Base-by-base conservation (phyloP, 2,113 vertebrate species). In the Pachypanchax playfairii region DNA sequence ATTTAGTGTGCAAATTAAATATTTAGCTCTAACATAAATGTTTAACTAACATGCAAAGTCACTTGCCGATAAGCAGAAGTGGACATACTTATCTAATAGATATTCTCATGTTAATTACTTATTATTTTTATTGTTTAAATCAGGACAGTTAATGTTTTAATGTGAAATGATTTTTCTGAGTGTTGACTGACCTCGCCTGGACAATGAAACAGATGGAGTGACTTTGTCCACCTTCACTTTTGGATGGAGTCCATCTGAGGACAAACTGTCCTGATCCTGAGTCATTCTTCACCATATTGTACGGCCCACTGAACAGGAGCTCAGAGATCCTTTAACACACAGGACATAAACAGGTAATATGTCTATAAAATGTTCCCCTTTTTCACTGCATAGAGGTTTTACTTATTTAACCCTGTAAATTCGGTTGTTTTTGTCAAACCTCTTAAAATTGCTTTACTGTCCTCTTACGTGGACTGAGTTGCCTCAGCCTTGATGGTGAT, bases 201-300 rank as follows among this genome's bases (percentile, higher is more conserved):
- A 70, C 21, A 0, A 61, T 25, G 21, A 84, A 86, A 17, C 84
- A 84, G 29, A 84, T 6, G 1, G 73, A 46, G 1, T 75, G 53
- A 8, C 53, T 85, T 18, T 43, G 14, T 53, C 17, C 69, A 3
- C 20, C 17, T 17, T 76, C 61, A 0, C 2, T 6, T 0, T 24
- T 1, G 4, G 56, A 39, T 0, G 82, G 77, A 0, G 18, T 87
- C 85, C 85, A 84, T 0, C 12, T 63, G 22, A 87, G 48, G 8
- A 8, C n/a, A 36, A 22, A 69, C 1, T 4, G 14, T 47, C 74
- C 75, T 9, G 17, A 2, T 46, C 14, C 46, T 41, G 20, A 18
- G 22, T 9, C 24, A 1, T 0, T 47, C 14, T 46, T 1, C 3
- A 1, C 11, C 0, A 57, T 9, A 6, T 28, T 39, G 35, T 46